Evolutionary conservation across 2,113 vertebrate species (phyloP), one percentile per base, ranked within the genome.

Genomic region (Choloepus hoffmanni): DNA sequence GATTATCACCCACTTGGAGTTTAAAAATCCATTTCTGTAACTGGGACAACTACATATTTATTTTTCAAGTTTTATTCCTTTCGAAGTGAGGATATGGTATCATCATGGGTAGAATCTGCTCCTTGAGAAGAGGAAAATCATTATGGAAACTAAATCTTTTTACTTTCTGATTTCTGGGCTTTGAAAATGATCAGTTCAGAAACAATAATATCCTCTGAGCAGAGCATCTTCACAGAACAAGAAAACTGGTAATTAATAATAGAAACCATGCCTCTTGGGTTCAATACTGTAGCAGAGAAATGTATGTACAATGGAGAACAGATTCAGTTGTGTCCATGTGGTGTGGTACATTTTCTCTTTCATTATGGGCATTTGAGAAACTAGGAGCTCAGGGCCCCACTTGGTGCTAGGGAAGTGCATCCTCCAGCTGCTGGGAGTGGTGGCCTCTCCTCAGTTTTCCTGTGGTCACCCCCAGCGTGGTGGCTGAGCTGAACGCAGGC

Each of bases 21-120:
- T 73, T 23, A 50, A 63, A 95, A 90, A 93, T 45, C 43, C 7
- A 83, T 89, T 94, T 95, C 40, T 95, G 12, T 96, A 94, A 94
- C 40, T 95, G 50, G 77, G 73, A 88, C 21, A 96, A 68, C 2
- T 36, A 30, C 2, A 0, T 43, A 28, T 84, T 96, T 95, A 79
- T 90, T 89, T 95, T 97, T 73, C 40, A 94, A 85, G 24, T 12
- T 63, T 81, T 92, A 76, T 62, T 93, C 36, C 55, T 81, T 92
- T 16, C 73, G 28, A 95, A 83, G 55, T 30, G 85, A 93, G 21
- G 65, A 55, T 92, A 74, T 55, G 62, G 74, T 70, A 26, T 60
- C 43, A 79, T 94, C 45, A 18, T 13, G 45, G 58, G n/a, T 43
- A 94, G 40, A 76, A 62, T 53, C 88, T 16, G 1, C 14, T 78